phyloP scores from a whole-genome alignment of 2,888 invertebrate species.

The Tineola bisselliella region DNA sequence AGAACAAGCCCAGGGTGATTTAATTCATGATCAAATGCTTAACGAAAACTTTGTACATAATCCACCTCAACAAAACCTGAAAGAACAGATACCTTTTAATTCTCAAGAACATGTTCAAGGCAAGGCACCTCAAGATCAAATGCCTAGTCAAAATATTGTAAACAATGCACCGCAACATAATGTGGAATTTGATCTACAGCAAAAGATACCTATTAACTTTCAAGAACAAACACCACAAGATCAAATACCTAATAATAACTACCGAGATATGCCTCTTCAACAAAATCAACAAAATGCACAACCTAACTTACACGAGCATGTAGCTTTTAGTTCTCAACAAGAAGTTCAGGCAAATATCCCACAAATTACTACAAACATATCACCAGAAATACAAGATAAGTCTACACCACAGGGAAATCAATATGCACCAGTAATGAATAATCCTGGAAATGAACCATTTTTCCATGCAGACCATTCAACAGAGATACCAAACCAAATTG shows the following conservation, averaged over 20 bases:
- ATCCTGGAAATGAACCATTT: neutral
- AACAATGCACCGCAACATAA: neutral
- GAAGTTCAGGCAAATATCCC: no score
- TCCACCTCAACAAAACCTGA: neutral
- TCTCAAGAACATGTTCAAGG: neutral
- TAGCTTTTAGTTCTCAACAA: neutral
- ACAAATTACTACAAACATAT: no score
- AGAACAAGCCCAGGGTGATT: no score
- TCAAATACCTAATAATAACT: neutral
- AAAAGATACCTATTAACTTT: neutral
- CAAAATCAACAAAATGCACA: no score
- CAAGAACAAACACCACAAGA: neutral
- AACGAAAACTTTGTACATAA: no score
- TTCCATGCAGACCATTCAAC: neutral
- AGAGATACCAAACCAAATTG: neutral
- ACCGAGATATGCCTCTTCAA: no score
- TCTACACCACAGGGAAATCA: neutral
- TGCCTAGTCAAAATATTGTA: neutral
- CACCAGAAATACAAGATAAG: neutral
- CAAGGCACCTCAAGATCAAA: neutral
- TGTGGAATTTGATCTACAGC: neutral
- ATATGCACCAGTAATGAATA: neutral
- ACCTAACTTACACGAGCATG: neutral
- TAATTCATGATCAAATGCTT: no score
- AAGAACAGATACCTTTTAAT: neutral